Percentiles rank a stretch among this genome's conserved stretches.
Conservation (phyloP, 2,797 vertebrate genomes). For the Chaenodraco wilsoni region DNA sequence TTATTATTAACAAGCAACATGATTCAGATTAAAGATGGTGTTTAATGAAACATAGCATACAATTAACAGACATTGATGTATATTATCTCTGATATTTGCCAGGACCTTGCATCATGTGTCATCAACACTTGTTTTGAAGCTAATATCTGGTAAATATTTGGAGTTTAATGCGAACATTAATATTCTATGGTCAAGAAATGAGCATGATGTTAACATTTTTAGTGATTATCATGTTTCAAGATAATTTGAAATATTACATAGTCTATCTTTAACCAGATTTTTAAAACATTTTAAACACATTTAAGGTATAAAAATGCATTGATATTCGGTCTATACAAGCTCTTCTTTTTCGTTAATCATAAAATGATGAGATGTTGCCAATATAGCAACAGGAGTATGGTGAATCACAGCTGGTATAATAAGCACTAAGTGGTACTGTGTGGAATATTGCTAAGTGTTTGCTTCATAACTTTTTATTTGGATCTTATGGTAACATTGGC, state of each 20-base stretch:
- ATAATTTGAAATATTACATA: neutral
- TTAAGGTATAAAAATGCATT: conserved; percentile 4
- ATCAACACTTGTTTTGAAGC: conserved; percentile 11
- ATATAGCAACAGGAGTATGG: neutral
- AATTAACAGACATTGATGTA: conserved; percentile 21
- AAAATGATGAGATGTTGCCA: conserved; percentile 3
- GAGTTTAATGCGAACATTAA: conserved; percentile 24
- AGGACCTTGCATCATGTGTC: neutral
- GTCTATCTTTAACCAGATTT: conserved; percentile 18
- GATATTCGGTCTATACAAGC: neutral
- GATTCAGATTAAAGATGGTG: conserved; percentile 3
- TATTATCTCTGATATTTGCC: conserved; percentile 17
- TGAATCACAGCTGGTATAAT: conserved; percentile 14
- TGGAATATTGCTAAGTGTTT: conserved; percentile 10
- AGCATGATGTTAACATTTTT: neutral
- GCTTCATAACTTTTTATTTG: conserved; percentile 20
- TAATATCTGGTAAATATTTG: conserved; percentile 33
- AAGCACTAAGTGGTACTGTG: conserved; percentile 23
- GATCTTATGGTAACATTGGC: neutral
- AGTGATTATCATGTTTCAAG: neutral
- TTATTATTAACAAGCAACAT: conserved; percentile 16
- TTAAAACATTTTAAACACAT: neutral
- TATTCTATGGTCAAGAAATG: conserved; percentile 26
- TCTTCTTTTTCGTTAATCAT: conserved; percentile 6
- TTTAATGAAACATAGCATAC: conserved; percentile 14